Percentiles rank a stretch among this genome's conserved stretches.
phyloP scores from a whole-genome alignment of 2,113 vertebrate species.

The Micronycteris hirsuta region DNA sequence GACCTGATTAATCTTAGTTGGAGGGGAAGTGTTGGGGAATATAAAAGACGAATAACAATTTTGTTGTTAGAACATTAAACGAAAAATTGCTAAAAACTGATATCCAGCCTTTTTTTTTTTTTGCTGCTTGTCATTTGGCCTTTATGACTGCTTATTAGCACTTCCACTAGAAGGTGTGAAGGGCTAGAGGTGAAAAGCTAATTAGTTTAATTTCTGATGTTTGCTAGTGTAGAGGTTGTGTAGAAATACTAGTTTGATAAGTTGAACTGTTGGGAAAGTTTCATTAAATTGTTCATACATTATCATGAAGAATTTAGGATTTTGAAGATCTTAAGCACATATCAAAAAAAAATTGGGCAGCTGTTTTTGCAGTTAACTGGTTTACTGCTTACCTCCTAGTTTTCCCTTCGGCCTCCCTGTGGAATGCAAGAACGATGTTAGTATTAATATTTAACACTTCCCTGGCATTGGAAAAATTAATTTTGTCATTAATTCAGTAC shows the following conservation, averaged over 20 bases:
- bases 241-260: conserved; percentile 35
- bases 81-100: conserved; percentile 12
- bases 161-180: conserved; percentile 46
- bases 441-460: conserved; percentile 15
- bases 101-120: conserved; percentile 22
- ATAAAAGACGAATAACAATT: conserved; percentile 27
- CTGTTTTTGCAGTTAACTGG: background rate
- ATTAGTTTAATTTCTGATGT: conserved; percentile 22
- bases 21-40: conserved; percentile 15
- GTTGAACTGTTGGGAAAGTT: conserved; percentile 28
- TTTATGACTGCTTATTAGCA: conserved; percentile 56
- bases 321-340: conserved; percentile 38
- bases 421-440: conserved; percentile 4
- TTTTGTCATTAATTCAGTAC: conserved; percentile 1
- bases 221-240: conserved; percentile 35
- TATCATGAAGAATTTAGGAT: background rate
- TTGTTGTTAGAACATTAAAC: conserved; percentile 21
- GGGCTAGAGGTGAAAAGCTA: conserved; percentile 1
- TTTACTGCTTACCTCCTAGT: background rate
- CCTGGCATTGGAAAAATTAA: background rate
- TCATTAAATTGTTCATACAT: background rate
- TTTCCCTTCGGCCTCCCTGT: background rate
- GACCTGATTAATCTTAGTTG: conserved; percentile 33
- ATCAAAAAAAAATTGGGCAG: background rate
- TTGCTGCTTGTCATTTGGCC: conserved; percentile 17